phyloP scores from a whole-genome alignment of 2,888 invertebrate genomes.

The Holacanthella duospinosa region DNA sequence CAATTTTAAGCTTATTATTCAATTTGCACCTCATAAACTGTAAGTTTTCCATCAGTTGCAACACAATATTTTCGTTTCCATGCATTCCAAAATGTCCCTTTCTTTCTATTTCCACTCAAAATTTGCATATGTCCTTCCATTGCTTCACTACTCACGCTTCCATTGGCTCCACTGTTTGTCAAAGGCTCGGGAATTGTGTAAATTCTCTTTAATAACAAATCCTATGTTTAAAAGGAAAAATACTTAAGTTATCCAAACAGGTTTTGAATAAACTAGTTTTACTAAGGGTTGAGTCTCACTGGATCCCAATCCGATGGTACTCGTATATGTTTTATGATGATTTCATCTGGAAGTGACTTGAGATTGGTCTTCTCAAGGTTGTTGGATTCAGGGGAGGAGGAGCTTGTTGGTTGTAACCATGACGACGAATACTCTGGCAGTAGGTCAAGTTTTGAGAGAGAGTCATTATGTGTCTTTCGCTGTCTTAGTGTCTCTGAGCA shows the following conservation, averaged over 20 bases:
- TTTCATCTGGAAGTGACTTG: conserved; percentile 23
- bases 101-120: conserved; percentile 41
- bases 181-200: conserved; percentile 15
- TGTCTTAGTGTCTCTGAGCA: conserved; percentile 25
- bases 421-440: neutral
- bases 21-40: conserved; percentile 34
- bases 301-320: conserved; percentile 36
- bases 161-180: neutral
- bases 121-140: conserved; percentile 35
- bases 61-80: conserved; percentile 49
- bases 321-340: conserved; percentile 33
- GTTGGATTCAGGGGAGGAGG: neutral
- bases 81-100: conserved; percentile 49
- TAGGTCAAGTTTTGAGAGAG: too few species aligned
- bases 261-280: too few species aligned
- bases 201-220: conserved; percentile 29
- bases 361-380: conserved; percentile 12
- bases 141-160: conserved; percentile 13
- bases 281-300: too few species aligned
- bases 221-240: too few species aligned
- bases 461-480: conserved; percentile 8
- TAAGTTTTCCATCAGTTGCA: conserved; percentile 29
- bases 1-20: conserved; percentile 10
- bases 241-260: too few species aligned
- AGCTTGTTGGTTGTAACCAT: neutral